phyloP scores from a whole-genome alignment of 2,113 vertebrate genomes.

The Synchiropus splendidus region DNA sequence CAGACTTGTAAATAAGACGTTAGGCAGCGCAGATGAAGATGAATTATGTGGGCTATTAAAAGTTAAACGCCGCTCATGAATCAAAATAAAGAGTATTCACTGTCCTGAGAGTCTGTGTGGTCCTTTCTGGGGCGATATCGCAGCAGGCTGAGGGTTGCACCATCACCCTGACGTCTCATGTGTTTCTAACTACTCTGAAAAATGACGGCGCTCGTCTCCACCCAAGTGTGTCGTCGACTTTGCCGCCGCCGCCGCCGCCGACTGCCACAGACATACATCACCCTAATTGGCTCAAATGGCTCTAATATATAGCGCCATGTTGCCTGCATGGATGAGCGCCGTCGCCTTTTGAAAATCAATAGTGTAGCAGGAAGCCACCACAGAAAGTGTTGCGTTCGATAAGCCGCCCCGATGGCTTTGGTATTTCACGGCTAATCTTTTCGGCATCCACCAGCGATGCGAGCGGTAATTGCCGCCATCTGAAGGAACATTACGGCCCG shows the following conservation, averaged over 20 bases:
- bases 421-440: slow-evolving; percentile 43
- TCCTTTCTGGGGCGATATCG: too few species aligned
- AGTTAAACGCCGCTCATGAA: slow-evolving; percentile 42
- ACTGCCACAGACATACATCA: slow-evolving; percentile 52
- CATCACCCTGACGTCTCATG: slow-evolving; percentile 31
- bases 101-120: slow-evolving; percentile 14
- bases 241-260: slow-evolving; percentile 10
- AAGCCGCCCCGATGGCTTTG: slow-evolving; percentile 35
- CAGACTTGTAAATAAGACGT: slow-evolving; percentile 52
- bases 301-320: slow-evolving; percentile 63
- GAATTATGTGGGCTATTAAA: slow-evolving; percentile 17
- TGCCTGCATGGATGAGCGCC: slow-evolving; percentile 61
- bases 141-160: slow-evolving; percentile 23
- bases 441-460: slow-evolving; percentile 12
- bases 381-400: slow-evolving; percentile 36
- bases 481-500: slow-evolving; percentile 26
- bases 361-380: slow-evolving; percentile 27
- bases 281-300: slow-evolving; percentile 62
- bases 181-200: slow-evolving; percentile 62
- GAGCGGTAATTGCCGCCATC: slow-evolving; percentile 44
- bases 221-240: slow-evolving; percentile 37
- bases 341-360: slow-evolving; percentile 59
- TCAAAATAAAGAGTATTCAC: slow-evolving; percentile 38
- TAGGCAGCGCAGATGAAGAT: slow-evolving; percentile 36
- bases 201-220: slow-evolving; percentile 40